Evolutionary conservation across 2,888 invertebrate genomes (phyloP).

Genomic region (Flexamia atlantica): DNA sequence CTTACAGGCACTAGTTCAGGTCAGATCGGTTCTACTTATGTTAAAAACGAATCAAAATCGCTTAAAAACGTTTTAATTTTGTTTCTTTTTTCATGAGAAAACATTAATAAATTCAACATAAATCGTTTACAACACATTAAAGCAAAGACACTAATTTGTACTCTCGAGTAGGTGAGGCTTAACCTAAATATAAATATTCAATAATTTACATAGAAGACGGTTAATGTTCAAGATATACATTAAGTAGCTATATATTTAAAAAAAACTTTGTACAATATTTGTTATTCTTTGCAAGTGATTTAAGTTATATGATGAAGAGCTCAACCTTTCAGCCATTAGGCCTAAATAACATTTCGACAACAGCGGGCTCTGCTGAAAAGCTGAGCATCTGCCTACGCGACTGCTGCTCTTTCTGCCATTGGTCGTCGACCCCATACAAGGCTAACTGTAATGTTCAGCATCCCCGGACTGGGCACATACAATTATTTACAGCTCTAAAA

Average conservation of each 20-base stretch:
- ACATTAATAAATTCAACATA: not conserved
- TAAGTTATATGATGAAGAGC: not conserved
- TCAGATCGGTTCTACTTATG: conserved; percentile 25
- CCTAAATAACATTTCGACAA: not conserved
- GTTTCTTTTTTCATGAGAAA: conserved; percentile 2
- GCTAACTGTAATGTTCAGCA: conserved; percentile 35
- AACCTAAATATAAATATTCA: conserved; percentile 21
- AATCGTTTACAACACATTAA: not conserved
- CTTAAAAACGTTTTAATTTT: not conserved
- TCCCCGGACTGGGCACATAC: conserved; percentile 34
- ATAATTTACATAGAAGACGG: not conserved
- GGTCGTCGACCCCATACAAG: not conserved
- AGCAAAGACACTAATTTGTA: conserved; percentile 39
- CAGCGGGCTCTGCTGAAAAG: not conserved
- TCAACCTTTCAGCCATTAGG: not conserved
- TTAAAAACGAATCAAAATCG: not conserved
- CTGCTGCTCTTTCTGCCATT: not conserved
- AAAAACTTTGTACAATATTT: conserved; percentile 5
- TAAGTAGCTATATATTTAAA: not conserved
- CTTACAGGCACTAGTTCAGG: conserved; percentile 50
- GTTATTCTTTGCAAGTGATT: not conserved
- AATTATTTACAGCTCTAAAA: conserved; percentile 57
- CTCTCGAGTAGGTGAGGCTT: not conserved
- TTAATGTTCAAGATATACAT: not conserved
- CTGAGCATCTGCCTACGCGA: not conserved